Base-by-base conservation (phyloP, 2,888 invertebrate genomes). In the Athalia cordata region DNA sequence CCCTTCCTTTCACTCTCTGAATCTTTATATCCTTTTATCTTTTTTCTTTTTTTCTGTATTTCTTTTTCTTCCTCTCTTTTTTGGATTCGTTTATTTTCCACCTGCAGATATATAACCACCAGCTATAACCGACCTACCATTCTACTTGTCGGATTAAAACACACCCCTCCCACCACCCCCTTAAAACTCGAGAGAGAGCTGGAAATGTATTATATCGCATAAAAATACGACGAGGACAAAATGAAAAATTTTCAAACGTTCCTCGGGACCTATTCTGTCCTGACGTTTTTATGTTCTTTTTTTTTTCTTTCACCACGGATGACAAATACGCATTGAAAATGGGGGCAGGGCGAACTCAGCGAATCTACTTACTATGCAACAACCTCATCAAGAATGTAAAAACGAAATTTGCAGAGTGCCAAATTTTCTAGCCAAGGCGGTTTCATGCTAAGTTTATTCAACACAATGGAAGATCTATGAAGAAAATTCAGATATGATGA, bases 1-100 rank as follows among this genome's bases (percentile, higher is more conserved):
- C 13, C 77, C 65, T 68, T 47, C 43, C 52, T 67, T 29, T 72
- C 45, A 79, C 78, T 78, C 78, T 79, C 79, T 80, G 78, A 78
- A 67, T 4, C 49, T 79, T 62, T 77, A 13, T 29, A 29, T 29
- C 29, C 52, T 65, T 52, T 77, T 13, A 13, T 65, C 80, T 67
- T 66, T 68, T 13, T 9, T 5, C 13, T 6, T 45, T 67, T 15
- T 43, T 68, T 65, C n/a, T n/a, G n/a, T n/a, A n/a, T n/a, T 57
- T 7, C 47, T 74, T 55, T 67, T 29, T 74, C 59, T 72, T 15
- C n/a, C 52, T 62, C 7, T 43, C n/a, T 13, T n/a, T n/a, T 45
- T 55, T 4, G n/a, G 52, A 50, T 29, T 59, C 50, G 43, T 52
- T 29, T 47, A 67, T 78, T 78, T 74, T 78, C 70, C 75, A 75